phyloP scores from a whole-genome alignment of 2,797 vertebrate species.

The Carduelis carduelis region DNA sequence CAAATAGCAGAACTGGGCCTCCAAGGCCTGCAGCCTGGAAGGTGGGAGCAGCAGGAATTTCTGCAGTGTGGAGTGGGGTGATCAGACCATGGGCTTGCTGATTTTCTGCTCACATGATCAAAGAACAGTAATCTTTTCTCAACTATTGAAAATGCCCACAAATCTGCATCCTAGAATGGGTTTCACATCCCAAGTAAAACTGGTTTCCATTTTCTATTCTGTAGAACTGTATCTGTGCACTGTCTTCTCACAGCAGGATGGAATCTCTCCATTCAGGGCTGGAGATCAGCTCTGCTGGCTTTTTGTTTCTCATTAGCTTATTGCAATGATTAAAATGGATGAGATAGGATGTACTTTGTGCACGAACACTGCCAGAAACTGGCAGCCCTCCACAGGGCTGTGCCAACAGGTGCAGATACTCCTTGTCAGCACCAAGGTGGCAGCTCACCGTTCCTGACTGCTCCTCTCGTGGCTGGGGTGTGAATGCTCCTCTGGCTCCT shows the following conservation, averaged over 20 bases:
- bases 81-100: background rate
- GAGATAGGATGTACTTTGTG: background rate
- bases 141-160: background rate
- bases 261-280: background rate
- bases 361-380: background rate
- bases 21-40: background rate
- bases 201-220: background rate
- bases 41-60: background rate
- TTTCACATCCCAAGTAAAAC: background rate
- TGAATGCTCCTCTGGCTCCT: background rate
- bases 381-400: background rate
- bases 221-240: background rate
- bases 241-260: background rate
- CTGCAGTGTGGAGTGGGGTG: background rate
- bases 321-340: background rate
- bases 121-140: background rate
- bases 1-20: accelerated
- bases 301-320: background rate
- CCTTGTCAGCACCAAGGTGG: background rate
- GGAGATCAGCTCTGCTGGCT: background rate
- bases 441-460: background rate
- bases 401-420: background rate
- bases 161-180: background rate
- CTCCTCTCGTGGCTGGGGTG: background rate
- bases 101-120: background rate